Evolutionary conservation across 2,888 invertebrate species (phyloP).

Genomic region (Caenorhabditis sp.): DNA sequence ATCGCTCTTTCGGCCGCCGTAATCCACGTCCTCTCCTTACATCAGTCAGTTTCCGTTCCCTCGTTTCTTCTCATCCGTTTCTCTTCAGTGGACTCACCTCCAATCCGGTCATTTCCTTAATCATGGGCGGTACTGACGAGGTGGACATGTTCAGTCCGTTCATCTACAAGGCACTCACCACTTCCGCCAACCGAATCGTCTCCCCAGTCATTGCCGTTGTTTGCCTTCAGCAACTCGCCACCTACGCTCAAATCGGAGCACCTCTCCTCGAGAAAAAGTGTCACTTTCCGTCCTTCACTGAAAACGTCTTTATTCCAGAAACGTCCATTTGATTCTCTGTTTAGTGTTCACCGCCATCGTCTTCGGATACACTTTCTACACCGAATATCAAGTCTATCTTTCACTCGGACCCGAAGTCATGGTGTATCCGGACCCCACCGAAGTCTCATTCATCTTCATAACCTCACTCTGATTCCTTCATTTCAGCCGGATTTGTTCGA

Average conservation of each 20-base stretch:
- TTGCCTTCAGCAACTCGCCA: constrained; percentile 14
- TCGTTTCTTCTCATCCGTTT: not conserved
- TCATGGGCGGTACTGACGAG: not conserved
- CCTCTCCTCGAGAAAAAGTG: constrained; percentile 5
- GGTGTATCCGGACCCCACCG: constrained; percentile 12
- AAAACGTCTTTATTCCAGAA: not conserved
- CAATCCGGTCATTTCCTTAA: not conserved
- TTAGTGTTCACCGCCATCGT: not conserved
- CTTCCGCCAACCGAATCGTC: constrained; percentile 19
- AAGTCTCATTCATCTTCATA: no score
- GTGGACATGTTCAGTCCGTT: not conserved
- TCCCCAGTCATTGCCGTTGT: constrained; percentile 15
- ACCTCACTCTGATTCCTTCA: not conserved
- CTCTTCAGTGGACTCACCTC: not conserved
- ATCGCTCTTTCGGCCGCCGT: not conserved
- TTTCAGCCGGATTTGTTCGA: constrained; percentile 20
- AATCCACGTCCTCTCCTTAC: constrained; percentile 1
- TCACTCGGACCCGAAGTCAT: not conserved
- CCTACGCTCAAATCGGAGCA: not conserved
- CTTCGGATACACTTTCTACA: constrained; percentile 6
- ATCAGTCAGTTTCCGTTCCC: not conserved
- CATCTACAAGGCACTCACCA: not conserved
- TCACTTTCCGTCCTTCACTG: no score
- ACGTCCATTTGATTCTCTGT: not conserved
- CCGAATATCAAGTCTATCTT: not conserved